These are phyloP conservation scores for Tolypeutes matacus DNA, from an alignment of 2,797 vertebrate genomes.

Conservation along the genomic window DNA sequence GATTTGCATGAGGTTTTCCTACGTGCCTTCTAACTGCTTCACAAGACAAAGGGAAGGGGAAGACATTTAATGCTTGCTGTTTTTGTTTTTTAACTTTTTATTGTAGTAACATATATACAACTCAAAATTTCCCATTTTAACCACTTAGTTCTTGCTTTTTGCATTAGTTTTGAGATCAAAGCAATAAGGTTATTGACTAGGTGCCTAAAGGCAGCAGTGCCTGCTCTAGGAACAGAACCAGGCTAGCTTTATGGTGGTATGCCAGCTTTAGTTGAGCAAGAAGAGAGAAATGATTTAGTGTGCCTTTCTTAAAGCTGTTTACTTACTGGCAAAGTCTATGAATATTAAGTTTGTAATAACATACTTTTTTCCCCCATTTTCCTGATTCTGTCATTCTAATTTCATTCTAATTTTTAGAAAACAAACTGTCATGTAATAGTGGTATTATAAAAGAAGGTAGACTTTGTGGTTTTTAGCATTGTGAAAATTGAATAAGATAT, in stretches of 20 bases:
- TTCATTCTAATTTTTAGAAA: slow-evolving; percentile 58
- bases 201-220: not conserved
- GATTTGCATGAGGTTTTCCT: not conserved
- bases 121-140: too few species aligned
- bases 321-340: not conserved
- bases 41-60: not conserved
- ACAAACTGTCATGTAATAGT: slow-evolving; percentile 5
- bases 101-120: too few species aligned
- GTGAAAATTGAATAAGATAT: not conserved
- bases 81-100: too few species aligned
- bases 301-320: not conserved
- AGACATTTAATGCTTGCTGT: not conserved
- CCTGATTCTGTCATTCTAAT: not conserved
- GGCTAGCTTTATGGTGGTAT: not conserved
- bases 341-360: not conserved
- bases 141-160: not conserved
- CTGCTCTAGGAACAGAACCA: not conserved
- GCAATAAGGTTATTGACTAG: not conserved
- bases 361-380: slow-evolving; percentile 32
- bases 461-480: slow-evolving; percentile 6
- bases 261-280: not conserved
- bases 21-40: not conserved
- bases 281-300: not conserved
- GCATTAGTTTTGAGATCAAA: not conserved
- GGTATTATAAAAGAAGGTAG: not conserved